Evolutionary conservation across 2,888 invertebrate species (phyloP).

Genomic region (Antheraea yamamai): DNA sequence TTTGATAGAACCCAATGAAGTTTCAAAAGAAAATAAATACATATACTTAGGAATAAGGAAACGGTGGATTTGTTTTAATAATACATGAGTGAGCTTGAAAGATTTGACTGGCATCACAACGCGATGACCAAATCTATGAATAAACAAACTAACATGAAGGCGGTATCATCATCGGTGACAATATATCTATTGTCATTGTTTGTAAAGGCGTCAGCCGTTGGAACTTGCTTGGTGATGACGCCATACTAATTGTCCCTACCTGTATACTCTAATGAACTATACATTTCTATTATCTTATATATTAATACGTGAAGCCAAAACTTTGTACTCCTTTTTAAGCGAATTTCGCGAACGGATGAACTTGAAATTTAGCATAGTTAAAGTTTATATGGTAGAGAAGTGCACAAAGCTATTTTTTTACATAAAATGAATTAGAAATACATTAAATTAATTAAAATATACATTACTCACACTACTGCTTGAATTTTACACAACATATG

Average conservation of each 20-base stretch:
- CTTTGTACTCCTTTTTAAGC: no score
- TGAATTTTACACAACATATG: no score
- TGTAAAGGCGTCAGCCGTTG: background rate
- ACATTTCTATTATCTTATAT: no score
- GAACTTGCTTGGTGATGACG: conserved; percentile 15
- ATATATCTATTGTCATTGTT: conserved; percentile 23
- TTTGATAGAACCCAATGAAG: background rate
- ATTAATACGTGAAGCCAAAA: no score
- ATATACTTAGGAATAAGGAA: background rate
- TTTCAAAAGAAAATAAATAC: background rate
- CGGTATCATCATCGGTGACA: conserved; percentile 12
- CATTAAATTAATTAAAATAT: no score
- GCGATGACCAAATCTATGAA: background rate
- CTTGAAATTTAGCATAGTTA: no score
- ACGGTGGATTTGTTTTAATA: no score
- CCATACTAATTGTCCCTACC: conserved; percentile 4
- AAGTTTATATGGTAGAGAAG: no score
- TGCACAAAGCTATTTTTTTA: no score
- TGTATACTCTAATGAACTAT: background rate
- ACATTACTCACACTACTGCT: no score
- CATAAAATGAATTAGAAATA: no score
- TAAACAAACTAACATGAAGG: background rate
- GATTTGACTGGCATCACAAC: background rate
- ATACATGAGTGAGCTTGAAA: background rate
- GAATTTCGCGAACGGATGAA: no score